These are phyloP conservation scores for Rhynchophorus ferrugineus DNA, from an alignment of 1,140 invertebrate species.

Conservation along the genomic window DNA sequence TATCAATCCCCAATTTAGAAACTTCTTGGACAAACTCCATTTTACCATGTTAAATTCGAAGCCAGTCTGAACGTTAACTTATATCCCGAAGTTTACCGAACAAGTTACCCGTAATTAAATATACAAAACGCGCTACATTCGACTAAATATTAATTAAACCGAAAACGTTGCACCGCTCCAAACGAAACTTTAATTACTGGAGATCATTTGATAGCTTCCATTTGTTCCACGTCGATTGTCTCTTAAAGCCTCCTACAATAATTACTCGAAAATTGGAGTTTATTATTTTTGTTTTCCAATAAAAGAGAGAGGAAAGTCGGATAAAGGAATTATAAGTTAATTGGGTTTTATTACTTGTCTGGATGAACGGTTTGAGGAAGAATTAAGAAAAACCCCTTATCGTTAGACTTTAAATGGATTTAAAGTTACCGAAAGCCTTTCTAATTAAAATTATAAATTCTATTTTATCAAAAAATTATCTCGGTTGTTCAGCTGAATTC, in stretches of 20 bases:
- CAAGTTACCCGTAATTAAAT: too few species aligned
- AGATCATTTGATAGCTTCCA: constrained; percentile 17
- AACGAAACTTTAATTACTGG: constrained; percentile 19
- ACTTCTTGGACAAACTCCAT: too few species aligned
- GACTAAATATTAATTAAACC: background rate
- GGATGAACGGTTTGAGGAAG: constrained; percentile 18
- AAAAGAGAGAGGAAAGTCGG: constrained; percentile 22
- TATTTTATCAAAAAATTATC: constrained; percentile 2
- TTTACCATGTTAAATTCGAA: too few species aligned
- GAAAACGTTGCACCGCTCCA: background rate
- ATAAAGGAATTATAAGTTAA: constrained; percentile 24
- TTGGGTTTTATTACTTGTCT: constrained; percentile 25
- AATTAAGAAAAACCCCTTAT: constrained; percentile 16
- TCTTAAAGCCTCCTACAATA: constrained; percentile 20
- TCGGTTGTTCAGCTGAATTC: background rate
- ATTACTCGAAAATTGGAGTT: constrained; percentile 23
- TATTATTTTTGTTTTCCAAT: constrained; percentile 24
- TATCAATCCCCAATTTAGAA: too few species aligned
- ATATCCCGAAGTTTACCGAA: too few species aligned
- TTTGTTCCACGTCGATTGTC: constrained; percentile 19
- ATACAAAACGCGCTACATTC: too few species aligned
- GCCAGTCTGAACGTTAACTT: too few species aligned
- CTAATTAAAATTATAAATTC: constrained; percentile 13
- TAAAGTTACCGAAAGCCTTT: constrained; percentile 2
- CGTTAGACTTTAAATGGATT: constrained; percentile 14